Conservation (phyloP, 2,113 vertebrate species). For the Rhinolophus sinicus region DNA sequence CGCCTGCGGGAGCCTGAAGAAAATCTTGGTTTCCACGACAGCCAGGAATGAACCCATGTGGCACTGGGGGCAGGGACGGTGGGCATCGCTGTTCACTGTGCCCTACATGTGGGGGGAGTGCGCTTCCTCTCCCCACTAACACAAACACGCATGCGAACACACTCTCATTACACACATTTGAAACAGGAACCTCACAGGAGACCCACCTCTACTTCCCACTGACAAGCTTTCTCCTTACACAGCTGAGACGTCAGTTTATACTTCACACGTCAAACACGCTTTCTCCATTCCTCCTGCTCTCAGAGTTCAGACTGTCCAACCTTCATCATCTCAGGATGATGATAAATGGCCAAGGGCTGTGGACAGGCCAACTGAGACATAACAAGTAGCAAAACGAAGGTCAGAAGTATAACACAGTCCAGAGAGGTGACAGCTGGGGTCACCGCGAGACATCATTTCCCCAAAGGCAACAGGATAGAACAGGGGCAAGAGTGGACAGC, state of each 20-base stretch:
- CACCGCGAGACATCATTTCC: neutral
- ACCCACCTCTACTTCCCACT: neutral
- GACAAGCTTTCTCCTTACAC: neutral
- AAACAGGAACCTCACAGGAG: neutral
- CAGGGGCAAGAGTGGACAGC: rapidly evolving
- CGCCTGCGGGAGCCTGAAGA: rapidly evolving
- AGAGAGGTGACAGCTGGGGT: neutral
- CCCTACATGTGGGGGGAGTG: too few relatives aligned
- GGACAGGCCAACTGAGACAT: neutral
- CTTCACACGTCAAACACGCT: neutral
- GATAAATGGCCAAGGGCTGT: neutral
- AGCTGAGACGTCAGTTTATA: neutral
- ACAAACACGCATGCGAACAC: too few relatives aligned
- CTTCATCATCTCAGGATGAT: neutral
- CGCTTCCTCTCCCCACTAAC: neutral
- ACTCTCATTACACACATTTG: neutral
- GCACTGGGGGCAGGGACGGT: neutral
- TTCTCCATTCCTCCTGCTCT: neutral
- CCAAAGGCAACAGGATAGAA: neutral
- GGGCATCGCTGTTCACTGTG: neutral
- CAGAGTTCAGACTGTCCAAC: neutral
- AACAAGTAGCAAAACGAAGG: neutral
- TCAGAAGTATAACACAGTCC: neutral
- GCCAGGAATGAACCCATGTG: neutral
- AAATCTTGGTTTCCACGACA: neutral